A percentile compares a stretch with the other conserved stretches of the same genome.
These are phyloP conservation scores for Mycalesis mineus DNA, from an alignment of 2,888 invertebrate genomes.

Conservation along the genomic window DNA sequence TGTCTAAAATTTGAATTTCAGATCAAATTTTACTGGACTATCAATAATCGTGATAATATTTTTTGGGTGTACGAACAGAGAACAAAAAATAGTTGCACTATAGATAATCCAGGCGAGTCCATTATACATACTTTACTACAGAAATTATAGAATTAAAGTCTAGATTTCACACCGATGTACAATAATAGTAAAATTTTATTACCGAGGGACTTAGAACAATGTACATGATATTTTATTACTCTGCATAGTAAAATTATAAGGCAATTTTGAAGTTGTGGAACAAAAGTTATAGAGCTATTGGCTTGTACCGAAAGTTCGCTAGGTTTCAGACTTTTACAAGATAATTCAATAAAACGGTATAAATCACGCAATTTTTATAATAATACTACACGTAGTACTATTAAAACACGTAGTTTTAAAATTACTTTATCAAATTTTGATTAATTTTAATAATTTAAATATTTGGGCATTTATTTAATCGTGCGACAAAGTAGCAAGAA, in stretches of 20 bases:
- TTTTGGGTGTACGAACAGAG: too few relatives aligned
- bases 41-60: too few relatives aligned
- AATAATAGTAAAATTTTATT: conserved; percentile 2
- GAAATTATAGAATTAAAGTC: background rate
- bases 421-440: too few relatives aligned
- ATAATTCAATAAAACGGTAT: background rate
- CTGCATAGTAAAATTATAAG: conserved; percentile 1
- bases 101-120: too few relatives aligned
- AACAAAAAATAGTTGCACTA: too few relatives aligned
- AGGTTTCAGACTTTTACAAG: background rate
- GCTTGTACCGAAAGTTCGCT: background rate
- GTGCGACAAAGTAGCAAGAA: too few relatives aligned
- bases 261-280: conserved; percentile 3
- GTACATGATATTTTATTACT: conserved; percentile 4
- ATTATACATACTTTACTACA: too few relatives aligned
- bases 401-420: too few relatives aligned
- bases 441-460: too few relatives aligned
- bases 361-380: background rate
- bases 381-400: background rate
- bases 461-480: too few relatives aligned
- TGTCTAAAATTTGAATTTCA: too few relatives aligned
- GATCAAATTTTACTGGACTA: too few relatives aligned
- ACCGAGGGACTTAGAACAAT: conserved; percentile 1
- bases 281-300: background rate
- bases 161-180: background rate